A percentile compares a stretch with the other conserved stretches of the same genome.
These are phyloP conservation scores for Styela plicata DNA, from an alignment of 23 tunicate genomes.

Conservation along the genomic window DNA sequence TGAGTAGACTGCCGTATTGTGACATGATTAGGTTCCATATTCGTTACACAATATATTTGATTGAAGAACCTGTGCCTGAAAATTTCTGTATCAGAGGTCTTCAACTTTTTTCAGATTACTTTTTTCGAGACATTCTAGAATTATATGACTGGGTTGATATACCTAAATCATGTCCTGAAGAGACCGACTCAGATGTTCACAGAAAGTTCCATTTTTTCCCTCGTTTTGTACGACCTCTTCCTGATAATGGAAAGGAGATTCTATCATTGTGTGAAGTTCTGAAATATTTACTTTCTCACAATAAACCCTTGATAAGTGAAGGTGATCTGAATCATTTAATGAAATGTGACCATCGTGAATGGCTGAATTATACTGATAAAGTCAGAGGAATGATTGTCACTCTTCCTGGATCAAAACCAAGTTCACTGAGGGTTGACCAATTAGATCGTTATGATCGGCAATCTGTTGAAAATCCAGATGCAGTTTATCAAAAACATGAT, in stretches of 20 bases:
- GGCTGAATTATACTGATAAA: constrained; percentile 61
- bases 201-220: constrained; percentile 91
- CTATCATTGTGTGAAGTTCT: constrained; percentile 79
- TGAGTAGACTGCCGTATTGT: constrained; percentile 68
- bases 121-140: constrained; percentile 91
- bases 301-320: constrained; percentile 74
- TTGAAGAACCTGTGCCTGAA: constrained; percentile 89
- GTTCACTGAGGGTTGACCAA: constrained; percentile 88
- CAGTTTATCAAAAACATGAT: constrained; percentile 33
- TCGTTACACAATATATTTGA: constrained; percentile 80
- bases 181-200: constrained; percentile 25
- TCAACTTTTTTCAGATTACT: constrained; percentile 79
- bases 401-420: constrained; percentile 88
- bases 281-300: constrained; percentile 68
- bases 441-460: constrained; percentile 72
- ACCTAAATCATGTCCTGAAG: constrained; percentile 9
- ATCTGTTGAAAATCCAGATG: constrained; percentile 39
- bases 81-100: constrained; percentile 84
- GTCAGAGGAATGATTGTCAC: constrained; percentile 96
- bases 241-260: constrained; percentile 87
- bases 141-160: constrained; percentile 86
- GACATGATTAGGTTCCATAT: constrained; percentile 91
- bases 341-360: constrained; percentile 67
- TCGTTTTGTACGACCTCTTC: constrained; percentile 69
- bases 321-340: constrained; percentile 48